These are phyloP conservation scores for Zygothrica quintamaculata DNA, from an alignment of 2,888 invertebrate genomes.

Conservation along the genomic window DNA sequence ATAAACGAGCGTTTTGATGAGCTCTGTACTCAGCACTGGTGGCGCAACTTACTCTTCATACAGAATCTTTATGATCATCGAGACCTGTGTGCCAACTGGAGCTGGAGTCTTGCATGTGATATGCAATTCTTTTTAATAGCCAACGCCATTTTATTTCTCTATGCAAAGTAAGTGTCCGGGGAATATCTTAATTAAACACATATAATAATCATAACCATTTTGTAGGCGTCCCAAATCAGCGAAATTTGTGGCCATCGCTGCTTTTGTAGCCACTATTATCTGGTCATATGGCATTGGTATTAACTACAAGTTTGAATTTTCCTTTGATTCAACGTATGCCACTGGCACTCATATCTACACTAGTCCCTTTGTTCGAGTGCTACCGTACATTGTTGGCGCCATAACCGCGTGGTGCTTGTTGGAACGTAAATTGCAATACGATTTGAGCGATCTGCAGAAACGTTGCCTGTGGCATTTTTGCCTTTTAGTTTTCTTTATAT, in stretches of 20 bases:
- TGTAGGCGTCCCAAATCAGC: constrained; percentile 74
- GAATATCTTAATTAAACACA: neutral
- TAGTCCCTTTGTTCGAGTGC: constrained; percentile 85
- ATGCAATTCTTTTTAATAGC: constrained; percentile 84
- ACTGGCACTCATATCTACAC: constrained; percentile 85
- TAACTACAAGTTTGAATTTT: constrained; percentile 77
- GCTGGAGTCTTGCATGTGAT: constrained; percentile 85
- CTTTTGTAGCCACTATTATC: constrained; percentile 65
- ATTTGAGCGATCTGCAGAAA: constrained; percentile 68
- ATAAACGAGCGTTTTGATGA: constrained; percentile 83
- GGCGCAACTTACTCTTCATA: constrained; percentile 84
- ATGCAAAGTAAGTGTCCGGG: constrained; percentile 82
- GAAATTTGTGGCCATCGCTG: constrained; percentile 50
- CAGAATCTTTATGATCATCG: constrained; percentile 83
- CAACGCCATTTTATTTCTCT: constrained; percentile 81
- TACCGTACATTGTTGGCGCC: constrained; percentile 85
- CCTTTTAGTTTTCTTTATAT: constrained; percentile 75
- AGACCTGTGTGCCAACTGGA: constrained; percentile 84
- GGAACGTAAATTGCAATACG: constrained; percentile 75
- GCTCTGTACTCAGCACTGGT: constrained; percentile 83
- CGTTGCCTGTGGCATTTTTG: constrained; percentile 81
- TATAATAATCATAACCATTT: neutral
- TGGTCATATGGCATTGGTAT: constrained; percentile 82
- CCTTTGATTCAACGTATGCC: constrained; percentile 82
- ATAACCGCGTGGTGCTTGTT: constrained; percentile 85